Base-by-base conservation (phyloP, 2,113 vertebrate genomes). In the Crotalus horridus region DNA sequence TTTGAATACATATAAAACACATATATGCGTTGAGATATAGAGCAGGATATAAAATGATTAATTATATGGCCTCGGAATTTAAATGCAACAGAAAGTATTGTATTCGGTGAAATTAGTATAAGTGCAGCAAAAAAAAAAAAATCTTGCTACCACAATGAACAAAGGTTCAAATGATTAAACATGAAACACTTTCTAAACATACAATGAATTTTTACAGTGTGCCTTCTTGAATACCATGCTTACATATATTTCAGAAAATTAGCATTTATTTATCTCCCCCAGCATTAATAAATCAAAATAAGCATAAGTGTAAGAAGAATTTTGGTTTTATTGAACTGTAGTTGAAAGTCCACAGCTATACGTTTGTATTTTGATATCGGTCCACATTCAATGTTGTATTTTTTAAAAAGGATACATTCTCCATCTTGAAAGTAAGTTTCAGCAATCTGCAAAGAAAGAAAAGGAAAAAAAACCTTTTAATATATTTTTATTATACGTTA, bases 371-470 rank as follows among this genome's bases (percentile, higher is more conserved):
- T 94, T 90, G 20, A 55, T 69, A 17, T 74, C 15, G 13, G n/a
- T 9, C 43, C 10, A n/a, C 5, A 85, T 13, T 39, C 1, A 61
- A 91, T 55, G 89, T 91, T 86, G 46, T 3, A 20, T 61, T 91
- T 94, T 93, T 93, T 93, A 74, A 95, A 97, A 98, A 99, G 98
- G 99, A 99, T 99, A 99, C 99, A 99, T 93, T 99, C 99, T 94
- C 98, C 98, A 48, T 98, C 98, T 95, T 98, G 98, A 96, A 99
- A 98, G 97, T 99, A 99, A 90, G 98, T 98, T 94, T 99, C 99
- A 2, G 99, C 99, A 95, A 99, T 98, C 99, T 99, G 96, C 91
- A 95, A 94, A 33, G 95, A 86, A 91, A 21, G 64, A 53, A 46
- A 94, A 90, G 93, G 85, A 74, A 20, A 59, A 23, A 64, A 39